Evolutionary conservation across 2,888 invertebrate genomes (phyloP), one percentile per base, ranked within the genome.

Genomic region (Ametastegia equiseti): DNA sequence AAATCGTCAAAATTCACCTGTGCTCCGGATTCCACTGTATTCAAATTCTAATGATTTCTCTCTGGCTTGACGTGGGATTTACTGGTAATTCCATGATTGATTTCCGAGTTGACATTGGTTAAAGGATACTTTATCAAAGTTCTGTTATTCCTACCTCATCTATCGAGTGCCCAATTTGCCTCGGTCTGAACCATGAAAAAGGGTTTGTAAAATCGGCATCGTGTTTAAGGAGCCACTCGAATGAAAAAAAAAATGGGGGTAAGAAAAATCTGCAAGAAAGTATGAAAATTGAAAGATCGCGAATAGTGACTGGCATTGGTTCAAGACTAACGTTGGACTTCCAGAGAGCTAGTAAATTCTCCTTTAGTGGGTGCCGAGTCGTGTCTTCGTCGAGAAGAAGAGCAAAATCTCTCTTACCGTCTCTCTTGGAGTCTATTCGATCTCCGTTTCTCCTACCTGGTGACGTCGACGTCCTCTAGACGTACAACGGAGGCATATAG

Each of bases 291-390:
- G 9, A 54, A 3, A 23, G 23, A 54, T 54, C 54, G 54, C 19
- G 54, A 54, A 23, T 54, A 54, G 23, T 23, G 15, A 60, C 60
- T 30, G 60, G 15, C 27, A 30, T n/a, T n/a, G 30, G 60, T 60
- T 60, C 13, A 13, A 60, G 13, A 30, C 60, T 30, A 67, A 67
- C 39, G 67, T 67, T 39, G 36, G 36, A 67, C 39, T n/a, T 39
- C 39, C 36, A 23, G 23, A 67, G 39, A 67, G 39, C 36, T 36
- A 67, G 67, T 39, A 39, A 36, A 67, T 67, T 67, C 39, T 67
- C 67, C 36, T 67, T 67, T 67, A 67, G 67, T 67, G 67, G 67
- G 67, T 67, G 67, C 67, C n/a, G 36, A 45, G 47, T 45, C 45
- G 45, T 47, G 71, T 71, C 71, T 47, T 39, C 71, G 45, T 71